phyloP scores from a whole-genome alignment of 2,888 invertebrate genomes.

The Scaeva pyrastri region DNA sequence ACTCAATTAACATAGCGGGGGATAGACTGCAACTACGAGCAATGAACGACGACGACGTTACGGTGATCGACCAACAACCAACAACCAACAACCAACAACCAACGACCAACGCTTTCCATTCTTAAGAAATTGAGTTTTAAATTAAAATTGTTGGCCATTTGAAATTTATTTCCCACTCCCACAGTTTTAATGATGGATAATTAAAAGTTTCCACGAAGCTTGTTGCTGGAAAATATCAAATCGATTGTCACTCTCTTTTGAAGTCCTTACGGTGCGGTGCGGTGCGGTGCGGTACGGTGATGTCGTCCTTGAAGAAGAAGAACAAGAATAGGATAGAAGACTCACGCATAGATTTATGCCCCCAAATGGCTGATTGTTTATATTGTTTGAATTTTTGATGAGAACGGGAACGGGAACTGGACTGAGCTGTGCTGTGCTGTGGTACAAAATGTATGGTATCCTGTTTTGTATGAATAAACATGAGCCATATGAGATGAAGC shows the following conservation, averaged over 20 bases:
- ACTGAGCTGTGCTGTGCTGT: too few relatives aligned
- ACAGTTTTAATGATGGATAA: conserved; percentile 6
- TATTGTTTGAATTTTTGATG: neutral
- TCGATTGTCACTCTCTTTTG: conserved; percentile 6
- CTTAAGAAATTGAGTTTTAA: conserved; percentile 5
- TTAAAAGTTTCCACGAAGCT: conserved; percentile 5
- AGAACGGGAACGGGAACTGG: too few relatives aligned
- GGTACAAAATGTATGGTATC: neutral
- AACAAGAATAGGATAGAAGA: neutral
- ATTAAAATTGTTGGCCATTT: neutral
- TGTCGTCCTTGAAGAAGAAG: neutral
- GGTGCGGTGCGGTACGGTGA: too few relatives aligned
- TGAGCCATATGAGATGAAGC: neutral
- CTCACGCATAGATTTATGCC: neutral
- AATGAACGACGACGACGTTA: too few relatives aligned
- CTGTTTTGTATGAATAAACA: conserved; percentile 3
- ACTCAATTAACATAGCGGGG: too few relatives aligned
- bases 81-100: neutral
- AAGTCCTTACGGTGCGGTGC: neutral
- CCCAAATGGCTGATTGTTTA: neutral
- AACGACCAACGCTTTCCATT: neutral
- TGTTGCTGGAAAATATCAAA: neutral
- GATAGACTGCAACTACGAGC: too few relatives aligned
- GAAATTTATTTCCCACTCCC: conserved; percentile 8
- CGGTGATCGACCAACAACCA: neutral